Evolutionary conservation across 2,113 vertebrate genomes (phyloP).

Genomic region (Pelusios castaneus): DNA sequence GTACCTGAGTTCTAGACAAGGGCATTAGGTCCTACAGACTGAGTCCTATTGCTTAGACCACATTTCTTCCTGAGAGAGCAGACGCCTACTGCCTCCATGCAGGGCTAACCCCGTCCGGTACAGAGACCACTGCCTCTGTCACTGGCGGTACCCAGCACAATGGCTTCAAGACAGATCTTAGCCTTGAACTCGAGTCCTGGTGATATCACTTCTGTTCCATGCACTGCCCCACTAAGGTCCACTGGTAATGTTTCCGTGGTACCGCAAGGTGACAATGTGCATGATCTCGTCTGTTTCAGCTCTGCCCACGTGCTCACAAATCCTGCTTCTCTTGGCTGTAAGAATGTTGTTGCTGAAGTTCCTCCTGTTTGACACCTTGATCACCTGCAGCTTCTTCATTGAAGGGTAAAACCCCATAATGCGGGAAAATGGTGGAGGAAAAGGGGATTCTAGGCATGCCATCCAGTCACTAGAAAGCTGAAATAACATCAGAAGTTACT

Average conservation of each 20-base stretch:
- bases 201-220: too few relatives aligned
- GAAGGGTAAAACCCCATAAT: background rate
- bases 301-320: fast-evolving
- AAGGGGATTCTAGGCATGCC: background rate
- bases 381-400: slow-evolving; percentile 65
- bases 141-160: too few relatives aligned
- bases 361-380: slow-evolving; percentile 58
- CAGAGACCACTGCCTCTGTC: too few relatives aligned
- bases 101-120: too few relatives aligned
- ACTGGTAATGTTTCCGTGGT: background rate
- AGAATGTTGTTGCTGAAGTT: slow-evolving; percentile 75
- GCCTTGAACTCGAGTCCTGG: background rate
- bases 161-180: too few relatives aligned
- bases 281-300: background rate
- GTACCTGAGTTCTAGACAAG: background rate
- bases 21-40: background rate
- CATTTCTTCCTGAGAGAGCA: too few relatives aligned
- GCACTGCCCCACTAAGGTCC: background rate
- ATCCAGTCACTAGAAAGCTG: too few relatives aligned
- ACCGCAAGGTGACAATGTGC: background rate
- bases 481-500: too few relatives aligned
- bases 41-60: background rate
- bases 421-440: background rate
- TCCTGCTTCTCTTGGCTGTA: slow-evolving; percentile 28
- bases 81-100: too few relatives aligned